Percentiles rank a stretch among this genome's conserved stretches.
phyloP scores from a whole-genome alignment of 2,113 vertebrate genomes.

The Brachypteracias leptosomus region DNA sequence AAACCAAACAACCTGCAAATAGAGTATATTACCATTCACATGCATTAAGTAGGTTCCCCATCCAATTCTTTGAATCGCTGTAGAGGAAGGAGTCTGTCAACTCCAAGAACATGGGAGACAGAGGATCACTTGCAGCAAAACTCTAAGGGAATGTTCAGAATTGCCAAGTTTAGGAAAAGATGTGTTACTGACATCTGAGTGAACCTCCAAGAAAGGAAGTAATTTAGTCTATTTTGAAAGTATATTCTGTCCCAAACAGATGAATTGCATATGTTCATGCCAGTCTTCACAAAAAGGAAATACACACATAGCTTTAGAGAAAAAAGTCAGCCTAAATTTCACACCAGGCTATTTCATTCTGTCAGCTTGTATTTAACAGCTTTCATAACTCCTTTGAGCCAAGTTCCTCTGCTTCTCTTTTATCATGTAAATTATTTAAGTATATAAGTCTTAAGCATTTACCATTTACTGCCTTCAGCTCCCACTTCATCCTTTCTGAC shows the following conservation, averaged over 20 bases:
- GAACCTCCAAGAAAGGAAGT: not conserved
- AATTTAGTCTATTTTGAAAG: not conserved
- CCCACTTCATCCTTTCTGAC: constrained; percentile 36
- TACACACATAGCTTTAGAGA: not conserved
- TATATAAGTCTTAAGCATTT: constrained; percentile 32
- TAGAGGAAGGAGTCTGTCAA: not conserved
- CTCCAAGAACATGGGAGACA: not conserved
- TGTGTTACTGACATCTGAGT: fast-evolving
- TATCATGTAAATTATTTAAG: constrained; percentile 47
- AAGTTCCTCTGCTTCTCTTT: not conserved
- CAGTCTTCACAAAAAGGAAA: not conserved
- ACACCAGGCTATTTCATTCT: not conserved
- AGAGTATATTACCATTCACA: not conserved
- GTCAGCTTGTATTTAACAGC: not conserved
- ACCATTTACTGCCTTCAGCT: constrained; percentile 16
- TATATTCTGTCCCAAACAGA: not conserved
- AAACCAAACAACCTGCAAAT: too few relatives aligned
- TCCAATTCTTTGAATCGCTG: not conserved
- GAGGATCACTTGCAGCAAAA: not conserved
- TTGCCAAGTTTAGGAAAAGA: not conserved
- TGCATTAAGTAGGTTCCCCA: not conserved
- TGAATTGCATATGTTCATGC: not conserved
- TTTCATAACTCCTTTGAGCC: constrained; percentile 28
- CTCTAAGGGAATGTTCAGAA: not conserved
- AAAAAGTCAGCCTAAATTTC: constrained; percentile 13